Evolutionary conservation across 2,888 invertebrate genomes (phyloP), one percentile per base, ranked within the genome.

Genomic region (Candidula unifasciata): DNA sequence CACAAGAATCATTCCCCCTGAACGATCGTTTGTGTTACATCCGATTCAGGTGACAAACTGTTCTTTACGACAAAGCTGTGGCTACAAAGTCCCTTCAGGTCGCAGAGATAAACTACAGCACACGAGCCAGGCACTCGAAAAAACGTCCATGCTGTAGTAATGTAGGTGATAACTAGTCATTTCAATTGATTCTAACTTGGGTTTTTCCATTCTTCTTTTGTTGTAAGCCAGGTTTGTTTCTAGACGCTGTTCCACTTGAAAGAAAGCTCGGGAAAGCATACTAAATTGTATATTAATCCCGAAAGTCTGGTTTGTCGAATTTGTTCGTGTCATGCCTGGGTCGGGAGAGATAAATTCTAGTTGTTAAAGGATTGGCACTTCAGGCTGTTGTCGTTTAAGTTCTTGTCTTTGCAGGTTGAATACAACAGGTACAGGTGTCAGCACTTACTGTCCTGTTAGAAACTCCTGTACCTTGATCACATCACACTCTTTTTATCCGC

Each of bases 361-460:
- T 73, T 81, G 73, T 81, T 81, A 74, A 81, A 81, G 73, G 81
- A 73, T 60, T 74, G 35, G 81, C 30, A 60, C 66, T 81, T 81
- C 3, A 16, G 8, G 37, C 10, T 27, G 81, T 37, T 57, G 57
- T n/a, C 35, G 6, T 35, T 10, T 21, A 78, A 64, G 64, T 78
- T 35, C 57, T 60, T 64, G 16, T 60, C 60, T n/a, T 35, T 54
- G 5, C 52, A 27, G 27, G n/a, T 3, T 21, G 13, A 68, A 68
- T 44, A 52, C 44, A 80, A 52, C 24, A 8, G 10, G 68, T 30
- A 68, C 33, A n/a, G 33, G 33, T 64, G 18, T n/a, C 18, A 27
- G 27, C 24, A 27, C 44, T 27, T 2, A 27, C 27, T 73, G 44
- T 24, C 73, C 27, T 73, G 52, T 16, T 27, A 8, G n/a, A 16